Evolutionary conservation across 2,888 invertebrate genomes (phyloP).

Genomic region (Lissonota sp.): DNA sequence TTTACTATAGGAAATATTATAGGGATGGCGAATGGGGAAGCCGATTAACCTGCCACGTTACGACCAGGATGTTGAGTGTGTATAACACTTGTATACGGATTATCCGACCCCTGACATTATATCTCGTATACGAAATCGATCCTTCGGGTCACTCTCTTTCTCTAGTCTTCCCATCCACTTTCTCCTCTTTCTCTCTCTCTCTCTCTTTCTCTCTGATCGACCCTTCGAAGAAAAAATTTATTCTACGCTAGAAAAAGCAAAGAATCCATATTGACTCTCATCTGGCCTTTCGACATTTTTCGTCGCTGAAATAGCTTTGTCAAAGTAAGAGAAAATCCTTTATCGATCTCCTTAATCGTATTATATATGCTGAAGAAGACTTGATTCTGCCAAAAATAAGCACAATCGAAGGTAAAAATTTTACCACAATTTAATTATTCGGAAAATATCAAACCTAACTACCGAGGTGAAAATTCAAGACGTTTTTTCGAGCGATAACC

Average conservation of each 20-base stretch:
- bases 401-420: no score
- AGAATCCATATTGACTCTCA: constrained; percentile 36
- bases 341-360: no score
- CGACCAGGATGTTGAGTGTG: neutral
- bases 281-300: constrained; percentile 1
- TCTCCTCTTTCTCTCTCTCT: neutral
- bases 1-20: neutral
- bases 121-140: constrained; percentile 45
- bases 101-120: constrained; percentile 45
- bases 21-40: constrained; percentile 1
- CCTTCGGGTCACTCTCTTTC: constrained; percentile 24
- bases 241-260: neutral
- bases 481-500: no score
- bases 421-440: no score
- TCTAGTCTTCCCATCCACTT: constrained; percentile 15
- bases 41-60: constrained; percentile 19
- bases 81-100: constrained; percentile 10
- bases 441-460: no score
- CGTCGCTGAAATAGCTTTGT: no score
- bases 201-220: neutral
- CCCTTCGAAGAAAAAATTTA: neutral
- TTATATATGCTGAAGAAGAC: no score
- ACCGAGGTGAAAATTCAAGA: no score
- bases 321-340: no score
- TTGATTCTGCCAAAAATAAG: no score